Base-by-base conservation (phyloP, 2,888 invertebrate genomes). In the Cheilosia impressa region DNA sequence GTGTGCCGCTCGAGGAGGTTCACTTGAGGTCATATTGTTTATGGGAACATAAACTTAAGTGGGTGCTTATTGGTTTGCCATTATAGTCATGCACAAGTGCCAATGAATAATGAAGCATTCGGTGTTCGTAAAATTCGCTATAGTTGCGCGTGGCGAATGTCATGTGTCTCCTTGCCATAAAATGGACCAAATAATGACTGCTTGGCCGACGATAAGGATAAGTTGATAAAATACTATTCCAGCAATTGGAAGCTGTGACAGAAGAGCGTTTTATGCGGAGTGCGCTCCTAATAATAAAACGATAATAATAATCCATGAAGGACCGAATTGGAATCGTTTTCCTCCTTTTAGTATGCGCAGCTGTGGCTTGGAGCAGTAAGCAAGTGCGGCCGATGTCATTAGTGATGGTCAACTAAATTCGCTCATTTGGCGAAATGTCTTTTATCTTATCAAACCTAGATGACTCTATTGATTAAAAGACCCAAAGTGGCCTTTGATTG, bases 31-130 rank as follows among this genome's bases (percentile, higher is more conserved):
- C 79, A 80, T 84, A 71, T 76, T 85, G 81, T 85, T 85, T 77
- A 81, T 85, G 81, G 63, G 76, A 76, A 72, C 72, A 85, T 85
- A 77, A 85, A 80, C 79, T 71, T 58, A 71, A 79, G 85, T 81
- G 76, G 72, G 85, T 85, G 85, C 72, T 81, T 81, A 85, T 85
- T 85, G 85, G 85, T 85, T 77, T 68, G 52, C 80, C 85, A 76
- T 85, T 76, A 65, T 62, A 85, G 85, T 66, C 72, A 50, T 72
- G 71, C 81, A 80, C 63, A 80, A 85, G 65, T 76, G 72, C 58
- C 62, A 81, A 85, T 85, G 76, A 85, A 85, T 85, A 85, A 79
- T 81, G 71, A 76, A 81, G 50, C 65, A 72, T 41, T 45, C 43
- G 19, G 19, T 47, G 69, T 19, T 24, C 55, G 55, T 71, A 57